These are phyloP conservation scores for Epinephelus moara DNA, from an alignment of 2,113 vertebrate species.

Conservation along the genomic window DNA sequence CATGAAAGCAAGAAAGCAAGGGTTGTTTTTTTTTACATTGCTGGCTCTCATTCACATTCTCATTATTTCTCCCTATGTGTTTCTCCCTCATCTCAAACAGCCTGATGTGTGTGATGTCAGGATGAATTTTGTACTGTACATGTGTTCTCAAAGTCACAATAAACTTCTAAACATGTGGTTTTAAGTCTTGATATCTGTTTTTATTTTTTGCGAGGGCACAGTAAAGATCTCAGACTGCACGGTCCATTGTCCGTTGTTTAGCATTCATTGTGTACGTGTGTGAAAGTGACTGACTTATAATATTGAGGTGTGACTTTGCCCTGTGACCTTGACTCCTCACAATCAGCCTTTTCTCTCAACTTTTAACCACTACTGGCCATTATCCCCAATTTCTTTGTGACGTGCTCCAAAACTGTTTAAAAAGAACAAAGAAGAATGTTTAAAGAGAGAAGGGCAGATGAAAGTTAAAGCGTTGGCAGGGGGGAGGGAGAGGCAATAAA, in stretches of 20 bases:
- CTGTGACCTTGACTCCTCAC: conserved; percentile 22
- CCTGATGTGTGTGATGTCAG: conserved; percentile 31
- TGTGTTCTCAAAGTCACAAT: conserved; percentile 58
- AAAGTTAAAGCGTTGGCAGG: neutral
- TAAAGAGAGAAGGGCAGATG: neutral
- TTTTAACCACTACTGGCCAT: neutral
- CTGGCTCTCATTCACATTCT: neutral
- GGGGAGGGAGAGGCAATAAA: conserved; percentile 16
- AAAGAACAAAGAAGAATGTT: neutral
- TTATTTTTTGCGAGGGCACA: neutral
- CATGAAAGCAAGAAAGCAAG: neutral
- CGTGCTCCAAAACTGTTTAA: neutral
- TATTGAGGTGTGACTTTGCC: conserved; percentile 39
- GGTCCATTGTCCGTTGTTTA: neutral
- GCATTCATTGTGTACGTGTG: neutral
- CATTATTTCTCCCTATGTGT: neutral
- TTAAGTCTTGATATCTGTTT: neutral
- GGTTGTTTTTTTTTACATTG: neutral
- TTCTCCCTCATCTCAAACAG: conserved; percentile 29
- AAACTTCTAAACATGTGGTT: conserved; percentile 62
- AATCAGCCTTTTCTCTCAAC: conserved; percentile 7
- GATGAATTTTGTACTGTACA: conserved; percentile 52
- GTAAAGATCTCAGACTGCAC: neutral
- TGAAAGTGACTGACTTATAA: conserved; percentile 11
- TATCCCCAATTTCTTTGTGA: neutral